Conservation (phyloP, 2,797 vertebrate genomes). For the Loriculus beryllinus region DNA sequence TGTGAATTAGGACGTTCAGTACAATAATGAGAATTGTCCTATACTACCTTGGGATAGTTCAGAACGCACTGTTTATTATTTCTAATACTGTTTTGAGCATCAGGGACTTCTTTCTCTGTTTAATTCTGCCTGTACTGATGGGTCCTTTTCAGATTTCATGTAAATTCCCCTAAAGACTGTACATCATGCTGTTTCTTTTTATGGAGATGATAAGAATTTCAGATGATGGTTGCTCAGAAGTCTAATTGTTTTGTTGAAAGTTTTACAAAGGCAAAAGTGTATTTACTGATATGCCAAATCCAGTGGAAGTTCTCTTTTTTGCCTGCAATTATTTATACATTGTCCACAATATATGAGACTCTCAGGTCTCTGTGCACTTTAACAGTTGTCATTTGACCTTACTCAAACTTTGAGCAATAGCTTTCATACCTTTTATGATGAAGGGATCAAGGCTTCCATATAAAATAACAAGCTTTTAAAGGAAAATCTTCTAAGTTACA, state of each 20-base stretch:
- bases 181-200: not conserved
- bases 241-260: not conserved
- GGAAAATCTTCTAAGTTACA: not conserved
- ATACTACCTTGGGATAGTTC: not conserved
- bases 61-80: not conserved
- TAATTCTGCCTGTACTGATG: not conserved
- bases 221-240: not conserved
- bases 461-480: not conserved
- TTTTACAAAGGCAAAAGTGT: not conserved
- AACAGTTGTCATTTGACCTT: not conserved
- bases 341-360: not conserved
- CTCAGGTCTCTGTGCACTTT: not conserved
- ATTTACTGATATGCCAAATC: not conserved
- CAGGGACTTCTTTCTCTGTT: not conserved
- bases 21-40: not conserved
- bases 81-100: not conserved
- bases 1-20: not conserved
- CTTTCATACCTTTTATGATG: not conserved
- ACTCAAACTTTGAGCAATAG: constrained; percentile 9
- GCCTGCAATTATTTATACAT: constrained; percentile 15
- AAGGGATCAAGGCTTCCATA: not conserved
- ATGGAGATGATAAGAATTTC: not conserved
- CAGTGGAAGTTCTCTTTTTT: not conserved
- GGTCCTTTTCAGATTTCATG: not conserved
- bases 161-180: not conserved